phyloP scores from a whole-genome alignment of 1,140 invertebrate species.

The Phocides pigmalion region DNA sequence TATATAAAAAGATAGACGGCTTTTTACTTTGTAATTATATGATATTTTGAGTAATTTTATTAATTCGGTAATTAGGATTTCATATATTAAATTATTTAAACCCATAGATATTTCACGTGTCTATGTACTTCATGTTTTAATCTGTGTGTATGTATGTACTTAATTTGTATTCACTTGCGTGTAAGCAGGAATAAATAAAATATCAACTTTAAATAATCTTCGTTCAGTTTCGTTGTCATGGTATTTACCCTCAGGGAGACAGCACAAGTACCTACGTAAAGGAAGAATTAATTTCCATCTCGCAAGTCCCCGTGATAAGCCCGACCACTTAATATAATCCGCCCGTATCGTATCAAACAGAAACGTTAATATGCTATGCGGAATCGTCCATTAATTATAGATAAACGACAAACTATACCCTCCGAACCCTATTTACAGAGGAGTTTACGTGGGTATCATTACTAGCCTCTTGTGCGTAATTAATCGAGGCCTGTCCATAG shows the following conservation, averaged over 20 bases:
- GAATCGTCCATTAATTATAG: constrained; percentile 63
- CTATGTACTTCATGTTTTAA: too few species aligned
- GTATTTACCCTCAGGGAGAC: background rate
- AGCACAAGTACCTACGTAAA: background rate
- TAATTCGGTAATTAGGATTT: too few species aligned
- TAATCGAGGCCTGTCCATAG: constrained; percentile 70
- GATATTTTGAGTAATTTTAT: too few species aligned
- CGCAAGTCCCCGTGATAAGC: constrained; percentile 7
- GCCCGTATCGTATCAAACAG: constrained; percentile 31
- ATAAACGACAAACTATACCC: constrained; percentile 51
- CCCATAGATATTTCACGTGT: too few species aligned
- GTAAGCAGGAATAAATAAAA: too few species aligned
- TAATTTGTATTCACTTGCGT: too few species aligned
- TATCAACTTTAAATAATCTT: too few species aligned
- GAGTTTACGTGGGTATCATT: constrained; percentile 62
- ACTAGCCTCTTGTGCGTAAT: constrained; percentile 77
- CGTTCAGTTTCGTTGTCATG: too few species aligned
- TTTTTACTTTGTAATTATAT: too few species aligned
- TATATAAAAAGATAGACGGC: too few species aligned
- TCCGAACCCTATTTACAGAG: constrained; percentile 46
- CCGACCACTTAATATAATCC: constrained; percentile 27
- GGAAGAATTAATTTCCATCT: constrained; percentile 15
- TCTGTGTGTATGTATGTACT: too few species aligned
- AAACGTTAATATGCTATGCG: constrained; percentile 33
- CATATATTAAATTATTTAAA: too few species aligned